Conservation (phyloP, 2,888 invertebrate species). For the Cremastobaeus sp. region DNA sequence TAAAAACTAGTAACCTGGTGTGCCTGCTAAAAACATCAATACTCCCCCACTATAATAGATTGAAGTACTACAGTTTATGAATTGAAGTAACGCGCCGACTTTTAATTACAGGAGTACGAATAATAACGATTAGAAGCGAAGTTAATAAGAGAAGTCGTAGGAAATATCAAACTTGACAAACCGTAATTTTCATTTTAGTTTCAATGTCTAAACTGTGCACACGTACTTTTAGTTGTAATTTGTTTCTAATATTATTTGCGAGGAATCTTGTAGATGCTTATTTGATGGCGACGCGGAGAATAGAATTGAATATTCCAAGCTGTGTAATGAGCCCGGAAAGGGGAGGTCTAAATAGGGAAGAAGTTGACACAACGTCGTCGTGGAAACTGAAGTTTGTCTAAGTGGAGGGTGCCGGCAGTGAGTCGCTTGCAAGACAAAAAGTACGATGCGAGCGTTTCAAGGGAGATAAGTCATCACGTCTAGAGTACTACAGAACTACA, state of each 20-base stretch:
- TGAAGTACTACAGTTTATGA: too few relatives aligned
- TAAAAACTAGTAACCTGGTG: too few relatives aligned
- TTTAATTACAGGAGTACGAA: too few relatives aligned
- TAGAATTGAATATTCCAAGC: constrained; percentile 46
- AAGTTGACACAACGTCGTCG: constrained; percentile 34
- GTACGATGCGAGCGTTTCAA: constrained; percentile 37
- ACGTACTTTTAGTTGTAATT: constrained; percentile 53
- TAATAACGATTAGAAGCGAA: too few relatives aligned
- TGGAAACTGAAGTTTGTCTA: constrained; percentile 41
- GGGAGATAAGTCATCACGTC: constrained; percentile 42
- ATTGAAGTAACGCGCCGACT: too few relatives aligned
- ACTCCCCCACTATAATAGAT: too few relatives aligned
- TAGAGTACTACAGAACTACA: constrained; percentile 25
- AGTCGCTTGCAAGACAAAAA: constrained; percentile 37
- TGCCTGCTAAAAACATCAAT: too few relatives aligned
- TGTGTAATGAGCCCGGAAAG: constrained; percentile 48
- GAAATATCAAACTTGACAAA: too few relatives aligned
- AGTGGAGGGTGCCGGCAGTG: constrained; percentile 36
- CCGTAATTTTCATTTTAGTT: too few relatives aligned
- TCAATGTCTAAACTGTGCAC: too few relatives aligned
- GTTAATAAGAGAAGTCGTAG: too few relatives aligned
- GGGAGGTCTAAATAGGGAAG: constrained; percentile 22
- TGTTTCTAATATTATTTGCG: constrained; percentile 39
- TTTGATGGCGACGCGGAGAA: constrained; percentile 42
- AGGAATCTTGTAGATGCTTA: constrained; percentile 45